A percentile compares a stretch with the other conserved stretches of the same genome.
Conservation (phyloP, 1,140 invertebrate genomes). For the Antheraea pernyi region DNA sequence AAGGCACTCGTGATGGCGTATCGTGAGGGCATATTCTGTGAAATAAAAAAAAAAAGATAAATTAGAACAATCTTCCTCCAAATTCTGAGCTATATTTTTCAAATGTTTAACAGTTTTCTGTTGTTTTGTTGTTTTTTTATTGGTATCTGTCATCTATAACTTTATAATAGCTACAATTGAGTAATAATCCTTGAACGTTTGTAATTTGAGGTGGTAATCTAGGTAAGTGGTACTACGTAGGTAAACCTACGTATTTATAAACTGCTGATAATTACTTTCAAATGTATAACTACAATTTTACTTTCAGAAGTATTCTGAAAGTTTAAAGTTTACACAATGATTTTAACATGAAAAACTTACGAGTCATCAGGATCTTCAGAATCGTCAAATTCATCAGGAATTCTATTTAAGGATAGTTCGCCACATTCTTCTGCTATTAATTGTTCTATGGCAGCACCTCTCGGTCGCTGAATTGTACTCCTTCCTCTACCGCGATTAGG, state of each 20-base stretch:
- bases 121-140: too few relatives aligned
- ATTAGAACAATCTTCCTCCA: not conserved
- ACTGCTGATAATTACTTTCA: too few relatives aligned
- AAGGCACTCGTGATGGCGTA: constrained; percentile 85
- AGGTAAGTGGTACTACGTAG: too few relatives aligned
- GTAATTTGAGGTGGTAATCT: too few relatives aligned
- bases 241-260: too few relatives aligned
- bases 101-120: too few relatives aligned
- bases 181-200: too few relatives aligned
- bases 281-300: too few relatives aligned
- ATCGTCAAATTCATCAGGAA: constrained; percentile 63
- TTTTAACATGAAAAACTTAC: constrained; percentile 39
- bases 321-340: not conserved
- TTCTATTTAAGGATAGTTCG: constrained; percentile 53
- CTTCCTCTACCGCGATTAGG: constrained; percentile 46
- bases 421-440: constrained; percentile 72
- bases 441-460: constrained; percentile 63
- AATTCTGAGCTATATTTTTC: too few relatives aligned
- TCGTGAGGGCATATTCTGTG: constrained; percentile 82
- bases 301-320: too few relatives aligned
- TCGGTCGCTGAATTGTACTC: constrained; percentile 50
- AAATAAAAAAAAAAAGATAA: constrained; percentile 31
- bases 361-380: constrained; percentile 69
- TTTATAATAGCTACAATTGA: too few relatives aligned
- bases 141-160: too few relatives aligned